These are phyloP conservation scores for Rattus rattus DNA, from an alignment of 2,113 vertebrate species.

Conservation along the genomic window DNA sequence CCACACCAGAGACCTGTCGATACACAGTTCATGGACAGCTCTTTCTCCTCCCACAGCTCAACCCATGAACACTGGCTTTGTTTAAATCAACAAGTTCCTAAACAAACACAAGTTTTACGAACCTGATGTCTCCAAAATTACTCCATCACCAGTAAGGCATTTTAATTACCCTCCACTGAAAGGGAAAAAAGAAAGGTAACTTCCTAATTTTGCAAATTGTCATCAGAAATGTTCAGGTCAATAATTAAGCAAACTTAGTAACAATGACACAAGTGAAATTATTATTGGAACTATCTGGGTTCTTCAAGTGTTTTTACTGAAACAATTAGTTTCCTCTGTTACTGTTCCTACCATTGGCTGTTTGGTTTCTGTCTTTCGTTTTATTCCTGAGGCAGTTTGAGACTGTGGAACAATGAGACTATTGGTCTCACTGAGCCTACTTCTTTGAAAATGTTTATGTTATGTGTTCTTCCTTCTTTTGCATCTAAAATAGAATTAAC, in stretches of 20 bases:
- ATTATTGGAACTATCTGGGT: neutral
- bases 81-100: constrained; percentile 60
- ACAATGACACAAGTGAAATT: neutral
- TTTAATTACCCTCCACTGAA: constrained; percentile 53
- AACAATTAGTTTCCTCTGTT: neutral
- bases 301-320: neutral
- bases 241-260: constrained; percentile 11
- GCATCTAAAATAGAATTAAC: constrained; percentile 5
- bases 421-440: constrained; percentile 15
- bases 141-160: neutral
- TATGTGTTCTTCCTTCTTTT: constrained; percentile 46
- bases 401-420: neutral
- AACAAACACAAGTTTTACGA: constrained; percentile 47
- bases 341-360: neutral
- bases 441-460: constrained; percentile 51
- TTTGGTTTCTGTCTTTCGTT: too few species aligned
- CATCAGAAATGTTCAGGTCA: constrained; percentile 51
- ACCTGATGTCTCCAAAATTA: constrained; percentile 16
- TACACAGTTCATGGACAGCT: neutral
- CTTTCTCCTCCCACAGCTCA: neutral
- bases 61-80: constrained; percentile 50
- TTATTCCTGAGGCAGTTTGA: neutral
- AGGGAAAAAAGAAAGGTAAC: constrained; percentile 47
- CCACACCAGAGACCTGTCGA: constrained; percentile 26
- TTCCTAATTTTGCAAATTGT: constrained; percentile 50